phyloP scores from a whole-genome alignment of 2,113 vertebrate species.

The Nannobrachium achirus region DNA sequence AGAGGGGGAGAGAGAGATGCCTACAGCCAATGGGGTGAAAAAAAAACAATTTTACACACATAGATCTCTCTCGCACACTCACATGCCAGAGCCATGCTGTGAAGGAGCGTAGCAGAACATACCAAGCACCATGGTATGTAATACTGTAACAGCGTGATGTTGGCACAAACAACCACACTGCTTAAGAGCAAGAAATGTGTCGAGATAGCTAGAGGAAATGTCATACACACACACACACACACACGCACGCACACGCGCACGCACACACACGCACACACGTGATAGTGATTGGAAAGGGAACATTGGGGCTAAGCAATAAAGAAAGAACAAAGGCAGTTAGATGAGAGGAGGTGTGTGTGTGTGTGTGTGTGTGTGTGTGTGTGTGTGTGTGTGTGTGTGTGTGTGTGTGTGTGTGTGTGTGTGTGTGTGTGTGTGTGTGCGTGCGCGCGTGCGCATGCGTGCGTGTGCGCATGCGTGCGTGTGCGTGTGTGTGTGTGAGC shows the following conservation, averaged over 20 bases:
- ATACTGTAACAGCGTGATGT: slow-evolving; percentile 13
- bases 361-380: not conserved
- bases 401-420: not conserved
- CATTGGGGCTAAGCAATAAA: slow-evolving; percentile 21
- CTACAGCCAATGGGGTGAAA: slow-evolving; percentile 55
- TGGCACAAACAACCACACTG: no score
- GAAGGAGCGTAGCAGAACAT: slow-evolving; percentile 41
- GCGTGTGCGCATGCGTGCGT: not conserved
- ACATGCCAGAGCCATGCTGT: slow-evolving; percentile 34
- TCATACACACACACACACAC: no score
- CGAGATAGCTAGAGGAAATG: no score
- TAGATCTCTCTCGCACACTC: not conserved
- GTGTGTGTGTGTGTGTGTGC: not conserved
- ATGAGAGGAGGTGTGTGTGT: not conserved
- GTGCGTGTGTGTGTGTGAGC: not conserved
- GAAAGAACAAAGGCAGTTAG: not conserved
- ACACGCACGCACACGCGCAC: no score
- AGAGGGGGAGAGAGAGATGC: slow-evolving; percentile 16
- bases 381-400: not conserved
- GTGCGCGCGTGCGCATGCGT: not conserved
- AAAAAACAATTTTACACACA: slow-evolving; percentile 54
- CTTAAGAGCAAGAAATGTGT: no score
- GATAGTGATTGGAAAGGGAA: no score
- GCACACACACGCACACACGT: not conserved
- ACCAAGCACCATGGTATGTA: slow-evolving; percentile 10